phyloP scores from a whole-genome alignment of 2,888 invertebrate genomes.

The Orthonychiurus folsomi region DNA sequence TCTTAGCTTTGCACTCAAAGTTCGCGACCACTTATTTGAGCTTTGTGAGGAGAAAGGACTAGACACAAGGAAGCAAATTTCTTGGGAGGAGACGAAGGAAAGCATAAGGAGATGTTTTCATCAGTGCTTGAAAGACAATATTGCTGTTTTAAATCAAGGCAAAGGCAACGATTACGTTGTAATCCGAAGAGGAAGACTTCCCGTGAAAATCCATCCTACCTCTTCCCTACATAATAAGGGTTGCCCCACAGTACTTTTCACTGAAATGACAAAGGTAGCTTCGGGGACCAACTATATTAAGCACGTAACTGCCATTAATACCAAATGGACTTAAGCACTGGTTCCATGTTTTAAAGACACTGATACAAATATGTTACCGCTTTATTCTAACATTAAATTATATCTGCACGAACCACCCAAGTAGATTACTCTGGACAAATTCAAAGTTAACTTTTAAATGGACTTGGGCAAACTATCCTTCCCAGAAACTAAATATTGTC shows the following conservation, averaged over 20 bases:
- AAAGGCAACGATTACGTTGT: constrained; percentile 22
- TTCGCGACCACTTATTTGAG: constrained; percentile 67
- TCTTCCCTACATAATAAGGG: constrained; percentile 21
- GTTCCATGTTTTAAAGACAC: background rate
- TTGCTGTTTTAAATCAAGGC: constrained; percentile 50
- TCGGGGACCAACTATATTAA: constrained; percentile 14
- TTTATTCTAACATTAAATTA: background rate
- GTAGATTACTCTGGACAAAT: too few species aligned
- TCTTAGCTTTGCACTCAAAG: constrained; percentile 67
- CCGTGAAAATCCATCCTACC: constrained; percentile 28
- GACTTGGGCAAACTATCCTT: too few species aligned
- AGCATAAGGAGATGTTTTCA: constrained; percentile 63
- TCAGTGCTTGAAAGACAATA: constrained; percentile 73
- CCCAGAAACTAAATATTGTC: too few species aligned
- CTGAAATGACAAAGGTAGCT: constrained; percentile 15
- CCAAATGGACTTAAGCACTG: background rate
- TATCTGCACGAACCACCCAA: too few species aligned
- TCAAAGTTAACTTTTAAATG: too few species aligned
- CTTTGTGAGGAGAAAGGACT: constrained; percentile 51
- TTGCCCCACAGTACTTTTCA: constrained; percentile 9
- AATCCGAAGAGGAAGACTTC: constrained; percentile 15
- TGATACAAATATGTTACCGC: background rate
- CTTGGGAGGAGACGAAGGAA: constrained; percentile 32
- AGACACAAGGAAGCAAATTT: background rate
- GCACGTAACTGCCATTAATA: constrained; percentile 8